These are phyloP conservation scores for Vicugna pacos DNA, from an alignment of 2,113 vertebrate species.

Conservation along the genomic window DNA sequence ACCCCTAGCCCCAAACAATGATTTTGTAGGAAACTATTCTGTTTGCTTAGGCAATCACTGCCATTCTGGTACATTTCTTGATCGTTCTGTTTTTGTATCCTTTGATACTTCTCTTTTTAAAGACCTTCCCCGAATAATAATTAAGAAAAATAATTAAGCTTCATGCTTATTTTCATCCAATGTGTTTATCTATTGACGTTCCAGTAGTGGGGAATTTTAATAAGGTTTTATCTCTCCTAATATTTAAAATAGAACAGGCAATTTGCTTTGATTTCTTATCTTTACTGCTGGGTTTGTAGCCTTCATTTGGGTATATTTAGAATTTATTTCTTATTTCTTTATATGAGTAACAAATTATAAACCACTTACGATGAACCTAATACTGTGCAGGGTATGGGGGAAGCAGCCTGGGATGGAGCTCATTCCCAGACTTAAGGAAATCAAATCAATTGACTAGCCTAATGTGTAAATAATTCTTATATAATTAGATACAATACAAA, in stretches of 20 bases:
- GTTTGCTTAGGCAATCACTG: not conserved
- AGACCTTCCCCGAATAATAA: not conserved
- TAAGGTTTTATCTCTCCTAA: not conserved
- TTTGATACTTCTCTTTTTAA: conserved; percentile 9
- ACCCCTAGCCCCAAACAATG: not conserved
- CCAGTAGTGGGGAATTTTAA: not conserved
- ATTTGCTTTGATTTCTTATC: not conserved
- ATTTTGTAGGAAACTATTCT: not conserved
- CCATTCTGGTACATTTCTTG: not conserved
- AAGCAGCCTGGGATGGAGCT: not conserved
- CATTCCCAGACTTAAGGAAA: not conserved
- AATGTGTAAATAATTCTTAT: not conserved
- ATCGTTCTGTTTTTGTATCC: not conserved
- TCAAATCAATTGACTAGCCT: not conserved
- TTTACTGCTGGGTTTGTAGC: not conserved
- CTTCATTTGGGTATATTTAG: not conserved
- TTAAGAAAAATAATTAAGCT: not conserved
- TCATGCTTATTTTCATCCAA: not conserved
- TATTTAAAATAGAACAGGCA: not conserved
- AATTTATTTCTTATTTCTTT: conserved; percentile 11
- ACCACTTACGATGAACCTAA: not conserved
- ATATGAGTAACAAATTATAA: not conserved
- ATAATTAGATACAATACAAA: not conserved
- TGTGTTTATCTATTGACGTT: not conserved
- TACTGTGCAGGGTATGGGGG: not conserved